Evolutionary conservation across 2,113 vertebrate genomes (phyloP), one percentile per base, ranked within the genome.

Genomic region (Dissostichus mawsoni): DNA sequence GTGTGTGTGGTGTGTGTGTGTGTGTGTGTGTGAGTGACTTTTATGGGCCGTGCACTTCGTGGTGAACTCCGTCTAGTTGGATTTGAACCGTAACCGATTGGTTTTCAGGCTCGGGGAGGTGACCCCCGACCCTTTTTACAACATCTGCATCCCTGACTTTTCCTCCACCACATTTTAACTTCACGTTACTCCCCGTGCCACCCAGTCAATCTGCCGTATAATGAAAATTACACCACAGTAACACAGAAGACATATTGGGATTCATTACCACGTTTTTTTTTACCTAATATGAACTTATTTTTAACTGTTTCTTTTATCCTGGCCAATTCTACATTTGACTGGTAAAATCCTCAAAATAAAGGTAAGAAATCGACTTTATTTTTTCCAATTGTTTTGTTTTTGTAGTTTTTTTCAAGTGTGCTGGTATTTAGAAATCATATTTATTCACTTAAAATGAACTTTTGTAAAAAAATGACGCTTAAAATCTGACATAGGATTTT

Each of bases 1-100:
- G n/a, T n/a, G n/a, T n/a, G n/a, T n/a, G n/a, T n/a, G n/a, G 74
- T 65, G 62, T 62, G 55, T 36, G 59, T 66, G 71, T 51, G 20
- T 44, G 12, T 55, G 58, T 72, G 71, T 76, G 80, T 76, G 81
- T 47, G 74, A 64, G 25, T 58, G 81, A 80, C 84, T 93, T 93
- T 93, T 92, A 93, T 75, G 90, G 84, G 68, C 65, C 53, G 33
- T 83, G 44, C 80, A 89, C 87, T 88, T 70, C 55, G 78, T 68
- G 82, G 67, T 94, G 91, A 95, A 95, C 94, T 93, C 84, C 65
- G 77, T 92, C 94, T 95, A 93, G 95, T 95, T 96, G 92, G 84
- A 92, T 85, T 17, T 92, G 94, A 96, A 94, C 94, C 91, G 17
- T 90, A 84, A 92, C 92, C 52, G 89, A 95, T 94, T 89, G 80